phyloP scores from a whole-genome alignment of 2,888 invertebrate genomes.

The Trissoscelio sp. region DNA sequence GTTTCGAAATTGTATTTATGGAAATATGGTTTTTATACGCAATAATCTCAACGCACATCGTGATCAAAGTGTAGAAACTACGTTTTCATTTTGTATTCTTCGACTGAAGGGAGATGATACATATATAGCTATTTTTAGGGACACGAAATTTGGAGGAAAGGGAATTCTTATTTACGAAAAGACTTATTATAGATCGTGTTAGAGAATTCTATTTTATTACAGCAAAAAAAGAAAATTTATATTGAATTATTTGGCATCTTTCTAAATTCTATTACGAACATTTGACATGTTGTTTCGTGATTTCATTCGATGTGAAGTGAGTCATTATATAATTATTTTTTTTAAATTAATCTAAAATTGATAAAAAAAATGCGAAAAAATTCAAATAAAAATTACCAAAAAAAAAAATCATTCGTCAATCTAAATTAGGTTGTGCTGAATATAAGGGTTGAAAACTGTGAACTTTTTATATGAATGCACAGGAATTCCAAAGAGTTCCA shows the following conservation, averaged over 20 bases:
- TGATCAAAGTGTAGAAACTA: constrained; percentile 59
- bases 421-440: constrained; percentile 62
- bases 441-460: too few relatives aligned
- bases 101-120: constrained; percentile 32
- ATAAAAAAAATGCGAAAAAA: constrained; percentile 11
- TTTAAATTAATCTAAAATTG: constrained; percentile 19
- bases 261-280: constrained; percentile 69
- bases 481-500: too few relatives aligned
- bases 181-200: constrained; percentile 72
- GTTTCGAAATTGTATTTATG: constrained; percentile 41
- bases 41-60: constrained; percentile 59
- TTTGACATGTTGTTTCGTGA: constrained; percentile 63
- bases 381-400: background rate
- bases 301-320: constrained; percentile 51
- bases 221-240: constrained; percentile 70
- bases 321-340: constrained; percentile 21
- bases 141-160: constrained; percentile 46
- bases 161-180: constrained; percentile 66
- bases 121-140: constrained; percentile 57
- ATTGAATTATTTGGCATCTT: constrained; percentile 73
- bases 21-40: constrained; percentile 66
- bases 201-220: constrained; percentile 79
- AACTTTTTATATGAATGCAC: too few relatives aligned
- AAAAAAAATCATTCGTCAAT: constrained; percentile 50
- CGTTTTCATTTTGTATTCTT: constrained; percentile 58